Percentiles rank a stretch among this genome's conserved stretches.
These are phyloP conservation scores for Oceanodroma leucorhoa DNA, from an alignment of 2,797 vertebrate species.

Conservation along the genomic window DNA sequence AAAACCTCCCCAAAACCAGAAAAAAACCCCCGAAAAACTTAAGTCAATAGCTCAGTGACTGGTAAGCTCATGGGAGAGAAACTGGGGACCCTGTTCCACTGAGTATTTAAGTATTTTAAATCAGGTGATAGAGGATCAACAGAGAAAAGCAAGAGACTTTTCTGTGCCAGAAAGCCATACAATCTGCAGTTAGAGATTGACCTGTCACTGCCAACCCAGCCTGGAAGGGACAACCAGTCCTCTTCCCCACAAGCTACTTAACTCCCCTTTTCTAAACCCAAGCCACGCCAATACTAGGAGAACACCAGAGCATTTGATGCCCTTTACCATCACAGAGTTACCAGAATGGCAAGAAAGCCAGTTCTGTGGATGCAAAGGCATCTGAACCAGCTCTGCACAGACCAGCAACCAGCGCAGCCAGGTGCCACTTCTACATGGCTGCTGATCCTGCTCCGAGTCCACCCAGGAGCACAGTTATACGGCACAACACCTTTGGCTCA, in stretches of 20 bases:
- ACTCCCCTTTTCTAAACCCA: neutral
- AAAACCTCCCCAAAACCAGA: too few species aligned
- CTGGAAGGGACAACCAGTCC: neutral
- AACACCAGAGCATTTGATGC: neutral
- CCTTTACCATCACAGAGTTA: neutral
- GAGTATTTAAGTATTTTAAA: neutral
- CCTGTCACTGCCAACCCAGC: neutral
- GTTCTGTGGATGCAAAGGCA: neutral
- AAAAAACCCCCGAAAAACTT: too few species aligned
- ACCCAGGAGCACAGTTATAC: neutral
- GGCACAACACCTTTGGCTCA: neutral
- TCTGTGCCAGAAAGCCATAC: neutral
- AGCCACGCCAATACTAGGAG: neutral
- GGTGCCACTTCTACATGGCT: neutral
- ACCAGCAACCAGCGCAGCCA: neutral
- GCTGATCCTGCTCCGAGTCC: neutral
- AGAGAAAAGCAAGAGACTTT: neutral
- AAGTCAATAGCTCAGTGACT: neutral
- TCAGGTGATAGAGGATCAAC: neutral
- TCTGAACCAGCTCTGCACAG: neutral
- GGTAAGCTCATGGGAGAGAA: neutral
- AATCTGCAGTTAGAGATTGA: neutral
- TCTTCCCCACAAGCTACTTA: neutral
- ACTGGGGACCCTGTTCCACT: neutral
- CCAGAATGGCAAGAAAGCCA: neutral